Evolutionary conservation across 2,113 vertebrate genomes (phyloP).

Genomic region (Pica pica): DNA sequence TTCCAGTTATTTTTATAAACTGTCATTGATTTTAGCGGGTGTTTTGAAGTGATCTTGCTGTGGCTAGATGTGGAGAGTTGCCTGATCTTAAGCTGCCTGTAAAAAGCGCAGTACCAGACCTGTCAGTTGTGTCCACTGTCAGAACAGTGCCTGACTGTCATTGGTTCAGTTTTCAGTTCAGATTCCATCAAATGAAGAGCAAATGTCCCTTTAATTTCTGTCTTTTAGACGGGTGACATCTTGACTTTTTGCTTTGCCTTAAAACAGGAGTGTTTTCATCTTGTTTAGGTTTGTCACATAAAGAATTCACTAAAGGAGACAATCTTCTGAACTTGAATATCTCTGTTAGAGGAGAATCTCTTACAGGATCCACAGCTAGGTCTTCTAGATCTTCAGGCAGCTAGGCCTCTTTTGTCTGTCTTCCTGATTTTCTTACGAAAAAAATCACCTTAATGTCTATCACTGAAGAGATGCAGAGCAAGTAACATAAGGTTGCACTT

Average conservation of each 20-base stretch:
- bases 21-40: neutral
- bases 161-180: neutral
- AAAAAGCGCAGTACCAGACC: neutral
- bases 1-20: neutral
- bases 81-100: neutral
- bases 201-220: neutral
- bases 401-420: neutral
- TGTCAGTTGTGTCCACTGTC: neutral
- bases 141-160: neutral
- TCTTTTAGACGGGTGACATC: neutral
- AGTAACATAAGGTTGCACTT: neutral
- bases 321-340: neutral
- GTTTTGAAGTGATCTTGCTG: neutral
- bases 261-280: neutral
- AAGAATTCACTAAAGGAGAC: neutral
- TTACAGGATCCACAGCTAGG: neutral
- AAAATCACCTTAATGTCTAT: neutral
- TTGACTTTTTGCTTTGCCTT: neutral
- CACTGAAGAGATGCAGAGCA: neutral
- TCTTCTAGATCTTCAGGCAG: neutral
- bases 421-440: neutral
- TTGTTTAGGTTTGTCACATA: neutral
- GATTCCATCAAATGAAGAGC: neutral
- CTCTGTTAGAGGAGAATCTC: neutral
- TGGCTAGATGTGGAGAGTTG: neutral